Percentiles rank a stretch among this genome's conserved stretches.
These are phyloP conservation scores for Trachymyrmex septentrionalis DNA, from an alignment of 1,140 invertebrate genomes.

Conservation along the genomic window DNA sequence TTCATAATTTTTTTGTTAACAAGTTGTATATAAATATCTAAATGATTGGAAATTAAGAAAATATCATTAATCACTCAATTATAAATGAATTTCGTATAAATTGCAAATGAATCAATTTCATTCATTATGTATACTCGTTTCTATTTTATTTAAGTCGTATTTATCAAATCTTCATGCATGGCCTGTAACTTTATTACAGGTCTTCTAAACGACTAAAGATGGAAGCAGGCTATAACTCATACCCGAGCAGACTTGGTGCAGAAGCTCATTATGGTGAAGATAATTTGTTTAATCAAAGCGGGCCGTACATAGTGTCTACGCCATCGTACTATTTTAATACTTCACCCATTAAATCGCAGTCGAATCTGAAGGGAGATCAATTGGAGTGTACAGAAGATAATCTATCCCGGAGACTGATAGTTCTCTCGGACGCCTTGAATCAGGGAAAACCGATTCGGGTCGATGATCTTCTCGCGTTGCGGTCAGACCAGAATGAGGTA, in stretches of 20 bases:
- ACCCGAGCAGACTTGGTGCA: constrained; percentile 80
- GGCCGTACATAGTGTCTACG: constrained; percentile 82
- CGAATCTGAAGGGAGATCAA: constrained; percentile 79
- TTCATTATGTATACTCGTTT: constrained; percentile 1
- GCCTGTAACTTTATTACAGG: constrained; percentile 81
- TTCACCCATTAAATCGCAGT: constrained; percentile 80
- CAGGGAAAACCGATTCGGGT: constrained; percentile 86
- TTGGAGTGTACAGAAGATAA: constrained; percentile 81
- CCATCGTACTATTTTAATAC: constrained; percentile 82
- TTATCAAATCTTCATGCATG: background rate
- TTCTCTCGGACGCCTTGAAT: constrained; percentile 84
- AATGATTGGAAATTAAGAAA: background rate
- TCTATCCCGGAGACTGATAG: constrained; percentile 83
- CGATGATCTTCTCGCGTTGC: constrained; percentile 86
- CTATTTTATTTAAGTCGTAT: constrained; percentile 5
- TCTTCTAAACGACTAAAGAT: constrained; percentile 89
- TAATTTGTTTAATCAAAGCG: constrained; percentile 84
- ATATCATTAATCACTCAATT: background rate
- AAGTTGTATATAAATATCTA: background rate
- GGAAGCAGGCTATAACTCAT: constrained; percentile 87
- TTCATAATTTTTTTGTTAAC: background rate
- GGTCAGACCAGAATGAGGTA: constrained; percentile 84
- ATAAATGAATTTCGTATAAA: background rate
- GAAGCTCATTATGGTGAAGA: constrained; percentile 84
- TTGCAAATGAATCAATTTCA: background rate